phyloP scores from a whole-genome alignment of 2,113 vertebrate species.

The Carassius carassius region DNA sequence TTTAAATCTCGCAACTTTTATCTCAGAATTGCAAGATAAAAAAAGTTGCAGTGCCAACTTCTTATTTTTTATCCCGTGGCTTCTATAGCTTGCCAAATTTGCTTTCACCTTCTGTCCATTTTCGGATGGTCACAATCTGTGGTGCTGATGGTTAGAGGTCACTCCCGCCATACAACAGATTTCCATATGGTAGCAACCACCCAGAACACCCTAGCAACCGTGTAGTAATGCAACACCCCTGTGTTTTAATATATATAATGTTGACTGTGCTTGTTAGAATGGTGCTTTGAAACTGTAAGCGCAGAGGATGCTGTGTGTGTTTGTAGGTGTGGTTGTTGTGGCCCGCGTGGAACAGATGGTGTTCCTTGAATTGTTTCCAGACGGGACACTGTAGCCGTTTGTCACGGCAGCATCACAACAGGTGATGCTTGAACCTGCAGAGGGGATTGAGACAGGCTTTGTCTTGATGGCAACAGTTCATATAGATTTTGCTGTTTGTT shows the following conservation, averaged over 20 bases:
- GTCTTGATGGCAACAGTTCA: background rate
- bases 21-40: background rate
- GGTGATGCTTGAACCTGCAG: background rate
- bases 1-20: too few species aligned
- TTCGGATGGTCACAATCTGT: background rate
- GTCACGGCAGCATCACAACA: slow-evolving; percentile 7
- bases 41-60: background rate
- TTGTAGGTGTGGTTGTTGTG: slow-evolving; percentile 30
- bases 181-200: background rate
- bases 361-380: slow-evolving; percentile 14
- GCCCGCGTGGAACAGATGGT: background rate
- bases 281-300: background rate
- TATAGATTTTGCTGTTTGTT: background rate
- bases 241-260: background rate
- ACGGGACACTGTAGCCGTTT: slow-evolving; percentile 9
- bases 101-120: background rate
- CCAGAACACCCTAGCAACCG: background rate
- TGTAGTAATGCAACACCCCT: background rate
- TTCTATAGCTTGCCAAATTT: background rate
- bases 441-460: slow-evolving; percentile 13
- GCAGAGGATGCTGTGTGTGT: background rate
- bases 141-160: background rate
- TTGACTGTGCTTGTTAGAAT: background rate
- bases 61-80: background rate
- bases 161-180: background rate